Percentiles rank a stretch among this genome's conserved stretches.
phyloP scores from a whole-genome alignment of 2,113 vertebrate genomes.

The Erythrolamprus reginae region DNA sequence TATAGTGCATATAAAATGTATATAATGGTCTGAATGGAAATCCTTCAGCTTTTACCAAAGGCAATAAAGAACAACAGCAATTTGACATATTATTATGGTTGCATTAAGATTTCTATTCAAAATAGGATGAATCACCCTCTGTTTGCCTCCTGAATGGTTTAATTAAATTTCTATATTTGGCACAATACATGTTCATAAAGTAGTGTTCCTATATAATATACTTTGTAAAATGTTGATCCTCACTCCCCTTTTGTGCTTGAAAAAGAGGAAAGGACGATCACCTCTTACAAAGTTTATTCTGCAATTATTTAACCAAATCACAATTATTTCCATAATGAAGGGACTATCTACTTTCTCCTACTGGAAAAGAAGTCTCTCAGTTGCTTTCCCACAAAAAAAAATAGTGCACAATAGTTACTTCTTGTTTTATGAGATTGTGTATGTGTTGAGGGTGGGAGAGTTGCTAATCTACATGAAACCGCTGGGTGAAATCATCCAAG shows the following conservation, averaged over 20 bases:
- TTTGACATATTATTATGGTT: not conserved
- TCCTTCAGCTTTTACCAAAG: not conserved
- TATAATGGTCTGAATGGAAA: not conserved
- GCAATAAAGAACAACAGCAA: slow-evolving; percentile 21
- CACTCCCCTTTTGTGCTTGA: not conserved
- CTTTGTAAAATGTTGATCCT: not conserved
- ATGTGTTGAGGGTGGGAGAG: no score
- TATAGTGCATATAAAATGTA: not conserved
- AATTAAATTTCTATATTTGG: slow-evolving; percentile 22
- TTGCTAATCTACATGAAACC: no score
- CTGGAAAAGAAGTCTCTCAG: not conserved
- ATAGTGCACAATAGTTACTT: no score
- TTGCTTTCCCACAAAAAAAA: not conserved
- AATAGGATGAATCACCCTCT: slow-evolving; percentile 8
- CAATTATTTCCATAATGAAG: not conserved
- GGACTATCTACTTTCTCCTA: not conserved
- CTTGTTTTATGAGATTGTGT: not conserved
- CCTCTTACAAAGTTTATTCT: not conserved
- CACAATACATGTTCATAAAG: slow-evolving; percentile 6
- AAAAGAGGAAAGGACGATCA: not conserved
- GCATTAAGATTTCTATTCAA: not conserved
- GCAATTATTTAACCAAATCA: not conserved
- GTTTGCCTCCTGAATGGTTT: slow-evolving; percentile 6
- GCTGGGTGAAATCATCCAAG: no score
- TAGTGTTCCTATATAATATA: not conserved